phyloP scores from a whole-genome alignment of 2,888 invertebrate genomes.

The Beris morrisii region DNA sequence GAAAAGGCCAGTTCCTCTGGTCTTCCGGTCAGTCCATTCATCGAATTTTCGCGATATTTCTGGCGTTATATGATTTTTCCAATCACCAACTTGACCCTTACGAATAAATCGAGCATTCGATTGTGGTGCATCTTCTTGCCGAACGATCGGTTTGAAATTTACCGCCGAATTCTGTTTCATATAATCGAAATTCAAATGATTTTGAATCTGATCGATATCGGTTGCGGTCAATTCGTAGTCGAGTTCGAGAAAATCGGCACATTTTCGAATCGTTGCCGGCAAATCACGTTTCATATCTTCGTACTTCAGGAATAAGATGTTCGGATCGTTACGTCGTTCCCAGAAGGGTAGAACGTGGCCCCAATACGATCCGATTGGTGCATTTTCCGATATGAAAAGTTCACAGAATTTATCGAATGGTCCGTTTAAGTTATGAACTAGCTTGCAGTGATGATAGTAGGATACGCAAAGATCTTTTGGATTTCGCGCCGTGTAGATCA shows the following conservation, averaged over 20 bases:
- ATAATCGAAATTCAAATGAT: conserved; percentile 76
- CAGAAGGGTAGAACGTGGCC: conserved; percentile 70
- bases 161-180: conserved; percentile 82
- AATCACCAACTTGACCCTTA: conserved; percentile 77
- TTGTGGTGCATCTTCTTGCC: conserved; percentile 32
- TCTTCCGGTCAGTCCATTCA: conserved; percentile 66
- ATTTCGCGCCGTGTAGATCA: conserved; percentile 85
- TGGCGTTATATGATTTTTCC: conserved; percentile 74
- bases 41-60: conserved; percentile 73
- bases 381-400: conserved; percentile 68
- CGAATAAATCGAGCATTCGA: conserved; percentile 68
- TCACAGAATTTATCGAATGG: conserved; percentile 76
- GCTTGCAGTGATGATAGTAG: conserved; percentile 78
- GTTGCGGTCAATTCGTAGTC: conserved; percentile 67
- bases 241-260: conserved; percentile 62
- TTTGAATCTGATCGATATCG: conserved; percentile 67
- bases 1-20: conserved; percentile 63
- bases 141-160: conserved; percentile 68
- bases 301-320: conserved; percentile 76
- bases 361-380: conserved; percentile 68
- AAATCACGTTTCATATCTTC: conserved; percentile 81
- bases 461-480: conserved; percentile 90
- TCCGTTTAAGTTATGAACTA: conserved; percentile 68
- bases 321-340: conserved; percentile 68
- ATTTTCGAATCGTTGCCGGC: conserved; percentile 64